Conservation (phyloP, 2,113 vertebrate species). For the Nothocercus nigrocapillus region DNA sequence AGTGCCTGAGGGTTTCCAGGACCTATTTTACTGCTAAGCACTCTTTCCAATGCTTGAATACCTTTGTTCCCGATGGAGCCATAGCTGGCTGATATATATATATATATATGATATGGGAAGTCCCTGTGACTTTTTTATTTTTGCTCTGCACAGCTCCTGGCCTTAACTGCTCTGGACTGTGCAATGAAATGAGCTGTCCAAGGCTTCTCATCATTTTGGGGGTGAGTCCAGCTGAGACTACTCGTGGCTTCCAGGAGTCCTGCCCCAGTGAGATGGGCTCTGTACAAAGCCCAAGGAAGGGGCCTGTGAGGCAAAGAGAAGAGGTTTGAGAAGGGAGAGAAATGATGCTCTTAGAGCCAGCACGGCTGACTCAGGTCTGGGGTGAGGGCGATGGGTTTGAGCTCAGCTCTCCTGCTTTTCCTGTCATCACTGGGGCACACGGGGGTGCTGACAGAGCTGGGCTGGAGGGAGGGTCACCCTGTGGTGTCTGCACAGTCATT, state of each 20-base stretch:
- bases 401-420: neutral
- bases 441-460: neutral
- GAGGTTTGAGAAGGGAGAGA: neutral
- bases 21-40: slow-evolving; percentile 77
- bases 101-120: slow-evolving; percentile 72
- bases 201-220: neutral
- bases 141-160: slow-evolving; percentile 62
- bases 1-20: slow-evolving; percentile 69
- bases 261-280: neutral
- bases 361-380: neutral
- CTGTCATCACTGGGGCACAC: accelerated
- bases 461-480: neutral
- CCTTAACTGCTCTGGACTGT: neutral
- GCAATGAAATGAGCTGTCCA: slow-evolving; percentile 36
- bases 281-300: neutral
- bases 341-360: accelerated
- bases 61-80: slow-evolving; percentile 67
- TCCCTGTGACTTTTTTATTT: slow-evolving; percentile 61
- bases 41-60: slow-evolving; percentile 75
- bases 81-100: slow-evolving; percentile 73
- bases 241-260: neutral
- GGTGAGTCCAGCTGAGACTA: neutral
- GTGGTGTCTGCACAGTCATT: neutral
- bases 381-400: neutral
- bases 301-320: neutral